Evolutionary conservation across 2,113 vertebrate species (phyloP), one percentile per base, ranked within the genome.

Genomic region (Anas platyrhynchos): DNA sequence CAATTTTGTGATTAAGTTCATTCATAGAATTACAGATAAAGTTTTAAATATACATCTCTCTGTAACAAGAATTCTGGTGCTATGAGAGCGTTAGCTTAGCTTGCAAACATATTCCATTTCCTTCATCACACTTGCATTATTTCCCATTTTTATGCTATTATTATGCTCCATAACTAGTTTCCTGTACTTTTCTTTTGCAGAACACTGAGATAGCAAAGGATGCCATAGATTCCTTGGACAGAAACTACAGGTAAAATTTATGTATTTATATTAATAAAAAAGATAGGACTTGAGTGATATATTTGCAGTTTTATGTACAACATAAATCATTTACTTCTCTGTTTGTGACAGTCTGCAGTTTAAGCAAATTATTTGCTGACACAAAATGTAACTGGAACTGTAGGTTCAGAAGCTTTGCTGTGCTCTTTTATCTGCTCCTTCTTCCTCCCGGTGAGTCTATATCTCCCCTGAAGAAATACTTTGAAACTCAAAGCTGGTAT

Each of bases 281-380:
- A 73, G 22, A 91, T 65, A 86, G 54, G 56, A 91, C 34, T 32
- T 84, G 88, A 92, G 50, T 66, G 88, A 93, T 92, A 50, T 29
- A 69, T 95, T 94, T 89, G 83, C 66, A 85, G 36, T 67, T 94
- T 82, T 89, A 73, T 2, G 7, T 55, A 71, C 16, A 82, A 36
- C 63, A 85, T 73, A 92, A 96, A 88, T 92, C 1, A 95, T 95
- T 95, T 92, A 83, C 80, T 91, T 93, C 69, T 65, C 32, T 89
- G 54, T 73, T 86, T 89, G 71, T 92, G 85, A 84, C 77, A 93
- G 71, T 84, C 59, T 95, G 96, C 89, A 92, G 71, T 88, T 90
- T 87, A 95, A 95, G 94, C 88, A 95, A 94, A 91, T 95, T 86
- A 89, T 92, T 93, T 96, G 94, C 93, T 96, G 93, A 93, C 86